These are phyloP conservation scores for Nettapus auritus DNA, from an alignment of 2,113 vertebrate species.

Conservation along the genomic window DNA sequence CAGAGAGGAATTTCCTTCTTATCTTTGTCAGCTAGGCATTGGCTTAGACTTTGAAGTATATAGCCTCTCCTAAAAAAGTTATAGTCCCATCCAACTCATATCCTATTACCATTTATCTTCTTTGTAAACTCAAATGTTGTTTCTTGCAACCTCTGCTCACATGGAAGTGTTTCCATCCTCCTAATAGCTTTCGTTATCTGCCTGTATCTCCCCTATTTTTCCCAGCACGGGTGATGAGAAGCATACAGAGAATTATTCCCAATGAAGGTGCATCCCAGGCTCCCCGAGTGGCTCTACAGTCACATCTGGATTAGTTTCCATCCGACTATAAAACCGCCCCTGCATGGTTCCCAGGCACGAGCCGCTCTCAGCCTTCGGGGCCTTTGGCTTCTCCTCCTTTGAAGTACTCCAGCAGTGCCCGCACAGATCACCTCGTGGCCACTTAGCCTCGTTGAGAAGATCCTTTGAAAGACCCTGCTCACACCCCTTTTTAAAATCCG, in stretches of 20 bases:
- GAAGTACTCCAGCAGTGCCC: neutral
- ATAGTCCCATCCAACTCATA: neutral
- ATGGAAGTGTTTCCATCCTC: neutral
- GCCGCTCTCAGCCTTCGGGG: neutral
- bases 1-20: neutral
- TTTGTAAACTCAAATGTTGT: neutral
- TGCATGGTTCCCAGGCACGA: neutral
- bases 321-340: neutral
- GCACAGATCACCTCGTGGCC: neutral
- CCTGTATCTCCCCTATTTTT: neutral
- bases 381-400: neutral
- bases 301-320: neutral
- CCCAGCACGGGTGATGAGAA: neutral
- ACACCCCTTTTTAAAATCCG: neutral
- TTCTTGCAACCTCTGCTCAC: neutral
- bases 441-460: neutral
- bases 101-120: neutral
- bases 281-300: neutral
- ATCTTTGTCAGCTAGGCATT: neutral
- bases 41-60: neutral
- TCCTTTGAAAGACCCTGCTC: neutral
- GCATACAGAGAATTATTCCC: neutral
- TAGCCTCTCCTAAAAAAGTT: neutral
- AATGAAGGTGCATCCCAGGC: neutral
- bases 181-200: neutral